phyloP scores from a whole-genome alignment of 1,140 invertebrate genomes.

The Drosophila tsacasi region DNA sequence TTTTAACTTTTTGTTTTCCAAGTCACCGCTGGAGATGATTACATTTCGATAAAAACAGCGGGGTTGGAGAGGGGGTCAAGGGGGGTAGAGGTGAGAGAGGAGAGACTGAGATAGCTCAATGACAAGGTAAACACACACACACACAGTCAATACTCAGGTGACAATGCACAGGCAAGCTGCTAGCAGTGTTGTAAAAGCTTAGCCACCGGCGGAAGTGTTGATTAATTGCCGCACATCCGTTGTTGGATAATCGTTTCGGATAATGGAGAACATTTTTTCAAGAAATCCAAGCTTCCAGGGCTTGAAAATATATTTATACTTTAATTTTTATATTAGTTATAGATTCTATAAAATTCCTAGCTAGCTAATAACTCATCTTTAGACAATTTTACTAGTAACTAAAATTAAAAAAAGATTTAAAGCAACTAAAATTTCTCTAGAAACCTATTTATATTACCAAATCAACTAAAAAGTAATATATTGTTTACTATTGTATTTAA shows the following conservation, averaged over 20 bases:
- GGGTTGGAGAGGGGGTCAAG: background rate
- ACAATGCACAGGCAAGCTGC: slow-evolving; percentile 37
- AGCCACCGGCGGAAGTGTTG: slow-evolving; percentile 48
- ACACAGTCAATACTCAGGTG: slow-evolving; percentile 8
- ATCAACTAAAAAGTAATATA: no score
- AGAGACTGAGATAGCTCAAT: slow-evolving; percentile 35
- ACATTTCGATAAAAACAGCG: slow-evolving; percentile 52
- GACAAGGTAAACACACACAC: slow-evolving; percentile 38
- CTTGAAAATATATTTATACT: no score
- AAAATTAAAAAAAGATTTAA: no score
- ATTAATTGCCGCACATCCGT: slow-evolving; percentile 55
- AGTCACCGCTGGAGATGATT: slow-evolving; percentile 49
- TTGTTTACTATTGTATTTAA: no score
- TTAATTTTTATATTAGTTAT: no score
- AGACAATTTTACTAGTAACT: no score
- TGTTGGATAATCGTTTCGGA: slow-evolving; percentile 23
- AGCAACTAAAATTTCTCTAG: no score
- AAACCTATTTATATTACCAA: no score
- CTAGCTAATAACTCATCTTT: no score
- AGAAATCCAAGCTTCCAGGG: no score
- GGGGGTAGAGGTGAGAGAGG: background rate
- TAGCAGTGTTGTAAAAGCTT: slow-evolving; percentile 52
- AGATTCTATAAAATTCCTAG: no score
- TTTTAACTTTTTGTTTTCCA: slow-evolving; percentile 30
- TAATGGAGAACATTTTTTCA: slow-evolving; percentile 1